Percentiles rank a stretch among this genome's conserved stretches.
phyloP scores from a whole-genome alignment of 2,113 vertebrate species.

The Oryzias javanicus region DNA sequence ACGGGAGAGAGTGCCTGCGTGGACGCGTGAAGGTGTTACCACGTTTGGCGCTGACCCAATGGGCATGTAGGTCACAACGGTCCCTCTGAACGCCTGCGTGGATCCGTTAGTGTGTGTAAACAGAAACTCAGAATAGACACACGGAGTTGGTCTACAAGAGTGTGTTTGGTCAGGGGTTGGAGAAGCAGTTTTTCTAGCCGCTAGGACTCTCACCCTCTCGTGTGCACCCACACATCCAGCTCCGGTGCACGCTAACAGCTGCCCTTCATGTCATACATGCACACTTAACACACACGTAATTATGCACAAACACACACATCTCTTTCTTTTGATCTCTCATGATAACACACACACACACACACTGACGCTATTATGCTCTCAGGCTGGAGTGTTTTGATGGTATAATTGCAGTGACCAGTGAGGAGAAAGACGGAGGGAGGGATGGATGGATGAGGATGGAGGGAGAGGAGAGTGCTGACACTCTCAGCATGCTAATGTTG shows the following conservation, averaged over 20 bases:
- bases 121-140: conserved; percentile 23
- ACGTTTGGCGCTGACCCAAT: conserved; percentile 65
- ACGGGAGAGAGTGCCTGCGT: conserved; percentile 27
- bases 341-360: conserved; percentile 51
- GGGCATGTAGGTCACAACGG: conserved; percentile 69
- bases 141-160: conserved; percentile 50
- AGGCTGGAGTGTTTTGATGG: conserved; percentile 83
- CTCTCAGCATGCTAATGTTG: conserved; percentile 81
- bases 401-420: conserved; percentile 82
- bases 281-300: conserved; percentile 59
- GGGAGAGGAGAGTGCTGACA: conserved; percentile 76
- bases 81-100: conserved; percentile 44
- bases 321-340: conserved; percentile 54
- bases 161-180: conserved; percentile 64
- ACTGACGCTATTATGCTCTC: conserved; percentile 81
- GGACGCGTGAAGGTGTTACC: conserved; percentile 50
- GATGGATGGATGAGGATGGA: conserved; percentile 55
- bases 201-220: conserved; percentile 34
- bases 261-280: conserved; percentile 58
- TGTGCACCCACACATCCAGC: conserved; percentile 60
- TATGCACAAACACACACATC: conserved; percentile 53
- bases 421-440: conserved; percentile 73
- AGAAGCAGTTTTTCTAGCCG: conserved; percentile 61
- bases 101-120: conserved; percentile 44
- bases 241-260: conserved; percentile 41